Evolutionary conservation across 2,888 invertebrate species (phyloP).

Genomic region (Saturnia pavonia): DNA sequence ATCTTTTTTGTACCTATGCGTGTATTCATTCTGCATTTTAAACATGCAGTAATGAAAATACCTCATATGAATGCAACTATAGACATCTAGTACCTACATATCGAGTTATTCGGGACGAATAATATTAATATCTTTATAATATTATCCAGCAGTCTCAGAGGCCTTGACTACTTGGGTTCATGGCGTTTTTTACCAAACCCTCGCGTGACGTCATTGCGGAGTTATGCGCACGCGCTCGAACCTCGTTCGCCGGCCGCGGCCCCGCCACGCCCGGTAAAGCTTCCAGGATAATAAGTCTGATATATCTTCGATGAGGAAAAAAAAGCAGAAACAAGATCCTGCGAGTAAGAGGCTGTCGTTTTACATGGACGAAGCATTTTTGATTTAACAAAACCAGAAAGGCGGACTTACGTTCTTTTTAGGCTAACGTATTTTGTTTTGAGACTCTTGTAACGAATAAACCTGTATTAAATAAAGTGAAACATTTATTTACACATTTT

Average conservation of each 20-base stretch:
- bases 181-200: conserved; percentile 68
- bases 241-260: conserved; percentile 30
- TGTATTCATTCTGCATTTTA: background rate
- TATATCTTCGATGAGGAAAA: conserved; percentile 72
- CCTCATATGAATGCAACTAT: background rate
- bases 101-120: conserved; percentile 29
- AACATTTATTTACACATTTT: background rate
- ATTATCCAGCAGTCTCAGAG: conserved; percentile 61
- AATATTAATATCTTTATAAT: conserved; percentile 33
- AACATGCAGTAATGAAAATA: background rate
- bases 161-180: conserved; percentile 75
- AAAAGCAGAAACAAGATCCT: conserved; percentile 67
- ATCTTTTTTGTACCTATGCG: background rate
- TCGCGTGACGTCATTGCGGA: conserved; percentile 72
- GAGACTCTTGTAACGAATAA: background rate
- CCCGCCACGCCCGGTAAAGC: conserved; percentile 57
- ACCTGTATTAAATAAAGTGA: background rate
- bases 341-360: conserved; percentile 63
- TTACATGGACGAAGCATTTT: conserved; percentile 65
- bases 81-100: background rate
- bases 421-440: background rate
- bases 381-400: conserved; percentile 60
- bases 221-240: conserved; percentile 71
- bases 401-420: conserved; percentile 39
- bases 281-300: conserved; percentile 75